Evolutionary conservation across 2,113 vertebrate genomes (phyloP).

Genomic region (Strix uralensis): DNA sequence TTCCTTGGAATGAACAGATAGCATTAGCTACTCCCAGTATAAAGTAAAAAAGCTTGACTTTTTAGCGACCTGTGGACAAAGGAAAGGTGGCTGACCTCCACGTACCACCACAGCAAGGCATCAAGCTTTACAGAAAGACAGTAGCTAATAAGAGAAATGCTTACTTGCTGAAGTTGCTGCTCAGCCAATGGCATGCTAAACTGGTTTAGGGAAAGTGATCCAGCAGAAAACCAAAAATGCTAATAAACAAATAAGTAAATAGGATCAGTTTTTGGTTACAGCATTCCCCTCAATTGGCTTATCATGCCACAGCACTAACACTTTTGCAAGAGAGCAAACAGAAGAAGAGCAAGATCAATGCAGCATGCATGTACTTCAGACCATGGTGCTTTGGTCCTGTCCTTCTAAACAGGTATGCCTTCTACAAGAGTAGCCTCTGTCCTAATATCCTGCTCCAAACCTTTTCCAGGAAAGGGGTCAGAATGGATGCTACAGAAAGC

Average conservation of each 20-base stretch:
- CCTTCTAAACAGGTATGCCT: background rate
- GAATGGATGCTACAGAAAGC: background rate
- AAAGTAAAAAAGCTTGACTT: background rate
- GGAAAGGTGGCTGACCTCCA: background rate
- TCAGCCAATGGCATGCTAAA: background rate
- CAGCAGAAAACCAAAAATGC: background rate
- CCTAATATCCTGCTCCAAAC: background rate
- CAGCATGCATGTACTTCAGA: background rate
- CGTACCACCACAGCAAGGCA: background rate
- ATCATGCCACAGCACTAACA: background rate
- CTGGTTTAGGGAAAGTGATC: background rate
- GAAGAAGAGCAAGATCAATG: background rate
- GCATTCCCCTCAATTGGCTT: background rate
- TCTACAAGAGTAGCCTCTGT: background rate
- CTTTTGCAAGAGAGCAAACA: background rate
- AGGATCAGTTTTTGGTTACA: background rate
- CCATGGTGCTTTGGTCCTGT: background rate
- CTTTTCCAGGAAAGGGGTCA: background rate
- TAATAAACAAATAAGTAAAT: background rate
- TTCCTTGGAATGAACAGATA: background rate
- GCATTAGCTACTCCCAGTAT: background rate
- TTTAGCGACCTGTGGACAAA: background rate
- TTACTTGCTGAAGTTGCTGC: background rate
- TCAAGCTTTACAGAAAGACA: background rate
- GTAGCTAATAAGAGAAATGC: background rate